phyloP scores from a whole-genome alignment of 2,113 vertebrate genomes.

The Patagioenas fasciata region DNA sequence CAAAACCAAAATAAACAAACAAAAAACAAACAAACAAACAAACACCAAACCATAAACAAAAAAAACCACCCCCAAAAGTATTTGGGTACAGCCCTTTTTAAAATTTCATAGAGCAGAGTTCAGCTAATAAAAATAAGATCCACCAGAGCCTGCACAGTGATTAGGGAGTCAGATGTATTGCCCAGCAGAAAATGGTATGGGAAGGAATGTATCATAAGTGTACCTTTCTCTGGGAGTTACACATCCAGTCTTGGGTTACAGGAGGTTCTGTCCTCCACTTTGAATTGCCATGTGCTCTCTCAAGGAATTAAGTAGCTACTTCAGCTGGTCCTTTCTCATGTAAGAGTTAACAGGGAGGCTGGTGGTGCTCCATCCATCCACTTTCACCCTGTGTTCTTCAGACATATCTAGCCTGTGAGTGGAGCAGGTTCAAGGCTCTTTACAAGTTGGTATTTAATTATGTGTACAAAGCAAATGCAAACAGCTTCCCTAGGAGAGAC shows the following conservation, averaged over 20 bases:
- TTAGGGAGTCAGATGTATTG: neutral
- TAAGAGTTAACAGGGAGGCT: neutral
- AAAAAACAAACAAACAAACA: too few relatives aligned
- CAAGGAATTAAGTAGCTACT: neutral
- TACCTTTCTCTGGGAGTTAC: neutral
- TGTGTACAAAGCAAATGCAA: neutral
- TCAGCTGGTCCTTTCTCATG: neutral
- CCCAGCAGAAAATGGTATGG: neutral
- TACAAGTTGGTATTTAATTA: neutral
- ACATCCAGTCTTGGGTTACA: neutral
- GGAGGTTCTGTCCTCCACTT: neutral
- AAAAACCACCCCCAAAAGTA: neutral
- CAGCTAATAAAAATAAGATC: neutral
- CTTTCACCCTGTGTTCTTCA: neutral
- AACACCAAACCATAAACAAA: too few relatives aligned
- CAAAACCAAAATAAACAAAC: too few relatives aligned
- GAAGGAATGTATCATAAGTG: neutral
- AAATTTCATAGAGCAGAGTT: neutral
- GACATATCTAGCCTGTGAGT: neutral
- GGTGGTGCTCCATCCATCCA: neutral
- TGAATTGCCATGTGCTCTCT: neutral
- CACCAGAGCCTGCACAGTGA: neutral
- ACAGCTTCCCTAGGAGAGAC: neutral
- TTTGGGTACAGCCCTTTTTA: neutral
- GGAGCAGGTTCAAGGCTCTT: neutral